These are phyloP conservation scores for Acestrorhynchus altus DNA, from an alignment of 2,797 vertebrate species.

Conservation along the genomic window DNA sequence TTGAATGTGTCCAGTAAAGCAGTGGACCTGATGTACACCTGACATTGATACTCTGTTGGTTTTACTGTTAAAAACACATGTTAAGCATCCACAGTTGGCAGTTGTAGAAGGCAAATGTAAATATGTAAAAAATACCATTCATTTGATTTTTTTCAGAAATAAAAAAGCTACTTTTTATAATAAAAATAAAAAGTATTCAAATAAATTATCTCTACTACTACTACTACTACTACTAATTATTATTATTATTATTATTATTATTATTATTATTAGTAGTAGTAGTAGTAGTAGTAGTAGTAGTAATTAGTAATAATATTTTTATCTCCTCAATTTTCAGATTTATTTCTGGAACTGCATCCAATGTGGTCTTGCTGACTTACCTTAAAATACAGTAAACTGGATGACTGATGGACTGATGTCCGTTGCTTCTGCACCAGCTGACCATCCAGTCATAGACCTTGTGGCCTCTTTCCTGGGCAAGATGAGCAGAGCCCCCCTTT, in stretches of 20 bases:
- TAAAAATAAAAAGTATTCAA: too few relatives aligned
- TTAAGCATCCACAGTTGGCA: too few relatives aligned
- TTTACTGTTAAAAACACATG: too few relatives aligned
- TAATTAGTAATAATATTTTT: not conserved
- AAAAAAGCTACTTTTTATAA: too few relatives aligned
- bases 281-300: too few relatives aligned
- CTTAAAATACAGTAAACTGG: not conserved
- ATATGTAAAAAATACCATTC: too few relatives aligned
- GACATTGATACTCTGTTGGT: too few relatives aligned
- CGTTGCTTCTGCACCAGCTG: conserved; percentile 29
- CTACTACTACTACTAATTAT: not conserved
- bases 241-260: too few relatives aligned
- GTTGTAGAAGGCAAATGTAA: too few relatives aligned
- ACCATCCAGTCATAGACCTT: conserved; percentile 2
- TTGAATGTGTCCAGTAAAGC: not conserved
- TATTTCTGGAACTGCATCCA: not conserved
- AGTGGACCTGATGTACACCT: not conserved
- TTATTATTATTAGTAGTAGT: too few relatives aligned
- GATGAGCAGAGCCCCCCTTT: conserved; percentile 74
- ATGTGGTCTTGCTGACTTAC: not conserved
- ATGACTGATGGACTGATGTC: not conserved
- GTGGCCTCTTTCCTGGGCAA: conserved; percentile 17
- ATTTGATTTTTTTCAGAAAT: too few relatives aligned
- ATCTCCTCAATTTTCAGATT: not conserved
- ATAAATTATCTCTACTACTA: too few relatives aligned